These are phyloP conservation scores for Lepus oiostolus DNA, from an alignment of 2,797 vertebrate species.

Conservation along the genomic window DNA sequence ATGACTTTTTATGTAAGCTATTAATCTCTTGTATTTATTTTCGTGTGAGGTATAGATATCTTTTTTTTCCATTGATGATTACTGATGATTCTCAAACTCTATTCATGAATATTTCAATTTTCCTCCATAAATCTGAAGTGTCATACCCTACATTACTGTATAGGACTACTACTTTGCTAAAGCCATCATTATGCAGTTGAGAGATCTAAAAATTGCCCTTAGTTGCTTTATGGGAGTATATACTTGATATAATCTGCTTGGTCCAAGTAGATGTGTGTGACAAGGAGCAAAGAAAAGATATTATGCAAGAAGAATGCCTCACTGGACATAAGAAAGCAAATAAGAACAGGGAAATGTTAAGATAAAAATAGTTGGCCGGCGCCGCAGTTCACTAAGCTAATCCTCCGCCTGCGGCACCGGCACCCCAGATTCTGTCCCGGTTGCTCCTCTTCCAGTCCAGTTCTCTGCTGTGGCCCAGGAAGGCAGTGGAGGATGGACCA, in stretches of 20 bases:
- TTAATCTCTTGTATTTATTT: constrained; percentile 15
- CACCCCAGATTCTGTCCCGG: too few species aligned
- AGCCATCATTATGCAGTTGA: constrained; percentile 34
- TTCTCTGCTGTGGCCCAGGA: too few species aligned
- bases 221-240: not conserved
- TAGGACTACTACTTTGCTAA: not conserved
- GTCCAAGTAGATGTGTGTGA: not conserved
- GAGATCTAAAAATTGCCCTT: not conserved
- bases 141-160: not conserved
- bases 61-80: not conserved
- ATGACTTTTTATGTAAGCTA: constrained; percentile 35
- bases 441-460: too few species aligned
- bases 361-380: not conserved
- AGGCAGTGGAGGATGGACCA: too few species aligned
- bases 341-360: not conserved
- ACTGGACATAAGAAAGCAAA: not conserved
- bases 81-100: not conserved
- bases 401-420: too few species aligned
- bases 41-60: not conserved
- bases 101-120: constrained; percentile 19
- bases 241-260: not conserved
- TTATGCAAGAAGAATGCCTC: not conserved
- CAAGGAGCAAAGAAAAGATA: not conserved
- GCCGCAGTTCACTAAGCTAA: too few species aligned
- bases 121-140: constrained; percentile 11